phyloP scores from a whole-genome alignment of 2,113 vertebrate genomes.

The Chinchilla lanigera region DNA sequence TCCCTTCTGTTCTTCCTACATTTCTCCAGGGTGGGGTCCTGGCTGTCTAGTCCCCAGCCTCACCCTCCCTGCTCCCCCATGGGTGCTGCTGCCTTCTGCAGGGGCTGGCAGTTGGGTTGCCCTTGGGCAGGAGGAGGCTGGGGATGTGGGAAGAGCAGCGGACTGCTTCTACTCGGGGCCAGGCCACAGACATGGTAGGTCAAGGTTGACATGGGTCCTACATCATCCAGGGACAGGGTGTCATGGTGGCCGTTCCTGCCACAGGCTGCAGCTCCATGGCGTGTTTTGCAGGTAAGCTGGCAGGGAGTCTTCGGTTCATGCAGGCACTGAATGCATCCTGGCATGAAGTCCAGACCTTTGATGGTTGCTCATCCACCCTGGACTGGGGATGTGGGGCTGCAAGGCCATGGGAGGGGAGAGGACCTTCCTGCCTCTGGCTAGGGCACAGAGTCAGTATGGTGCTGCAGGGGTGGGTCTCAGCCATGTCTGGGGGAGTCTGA shows the following conservation, averaged over 20 bases:
- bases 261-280: background rate
- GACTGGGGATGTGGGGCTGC: background rate
- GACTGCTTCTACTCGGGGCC: background rate
- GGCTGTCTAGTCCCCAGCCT: background rate
- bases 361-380: background rate
- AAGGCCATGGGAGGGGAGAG: too few species aligned
- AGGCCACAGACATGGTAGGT: background rate
- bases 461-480: too few species aligned
- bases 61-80: background rate
- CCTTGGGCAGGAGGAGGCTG: background rate
- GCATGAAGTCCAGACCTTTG: too few species aligned
- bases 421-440: background rate
- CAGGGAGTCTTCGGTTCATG: background rate
- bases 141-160: accelerated
- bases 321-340: background rate
- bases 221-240: background rate
- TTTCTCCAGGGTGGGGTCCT: background rate
- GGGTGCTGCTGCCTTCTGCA: too few species aligned
- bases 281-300: background rate
- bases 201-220: background rate
- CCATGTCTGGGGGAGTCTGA: background rate
- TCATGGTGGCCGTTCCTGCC: background rate
- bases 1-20: background rate
- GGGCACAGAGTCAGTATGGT: too few species aligned
- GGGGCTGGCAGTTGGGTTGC: too few species aligned